Conservation (phyloP, 2,888 invertebrate species). For the Watsonalla binaria region DNA sequence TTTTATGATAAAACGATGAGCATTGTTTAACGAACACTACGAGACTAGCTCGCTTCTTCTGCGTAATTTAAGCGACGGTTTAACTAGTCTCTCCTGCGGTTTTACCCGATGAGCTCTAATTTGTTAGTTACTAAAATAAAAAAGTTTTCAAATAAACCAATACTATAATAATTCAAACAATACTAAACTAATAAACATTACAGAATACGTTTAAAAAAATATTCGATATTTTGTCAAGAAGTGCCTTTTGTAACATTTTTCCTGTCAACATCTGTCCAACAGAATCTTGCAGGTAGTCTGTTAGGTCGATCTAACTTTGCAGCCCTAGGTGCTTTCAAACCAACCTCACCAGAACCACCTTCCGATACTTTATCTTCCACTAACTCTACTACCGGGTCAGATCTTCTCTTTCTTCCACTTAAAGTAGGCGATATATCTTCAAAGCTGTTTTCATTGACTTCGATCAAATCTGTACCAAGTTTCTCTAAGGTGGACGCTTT, state of each 20-base stretch:
- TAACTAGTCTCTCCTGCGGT: too few species aligned
- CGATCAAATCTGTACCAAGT: conserved; percentile 44
- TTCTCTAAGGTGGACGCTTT: conserved; percentile 52
- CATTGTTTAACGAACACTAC: too few species aligned
- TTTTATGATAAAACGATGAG: too few species aligned
- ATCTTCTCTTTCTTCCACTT: conserved; percentile 27
- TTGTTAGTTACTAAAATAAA: too few species aligned
- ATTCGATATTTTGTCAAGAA: not conserved
- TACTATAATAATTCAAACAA: too few species aligned
- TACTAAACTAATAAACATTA: too few species aligned
- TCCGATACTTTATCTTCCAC: conserved; percentile 16
- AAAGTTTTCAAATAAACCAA: too few species aligned
- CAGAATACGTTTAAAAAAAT: not conserved
- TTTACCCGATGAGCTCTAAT: too few species aligned
- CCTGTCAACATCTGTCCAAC: conserved; percentile 59
- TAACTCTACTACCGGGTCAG: conserved; percentile 20
- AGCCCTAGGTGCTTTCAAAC: conserved; percentile 18
- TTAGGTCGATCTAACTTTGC: conserved; percentile 41
- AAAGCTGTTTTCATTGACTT: conserved; percentile 37
- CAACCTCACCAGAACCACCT: conserved; percentile 39
- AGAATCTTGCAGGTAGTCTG: conserved; percentile 56
- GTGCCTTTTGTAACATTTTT: conserved; percentile 16
- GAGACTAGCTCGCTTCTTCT: too few species aligned
- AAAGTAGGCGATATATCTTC: conserved; percentile 44
- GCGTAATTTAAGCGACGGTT: too few species aligned